Evolutionary conservation across 2,797 vertebrate genomes (phyloP).

Genomic region (Nothura maculosa): DNA sequence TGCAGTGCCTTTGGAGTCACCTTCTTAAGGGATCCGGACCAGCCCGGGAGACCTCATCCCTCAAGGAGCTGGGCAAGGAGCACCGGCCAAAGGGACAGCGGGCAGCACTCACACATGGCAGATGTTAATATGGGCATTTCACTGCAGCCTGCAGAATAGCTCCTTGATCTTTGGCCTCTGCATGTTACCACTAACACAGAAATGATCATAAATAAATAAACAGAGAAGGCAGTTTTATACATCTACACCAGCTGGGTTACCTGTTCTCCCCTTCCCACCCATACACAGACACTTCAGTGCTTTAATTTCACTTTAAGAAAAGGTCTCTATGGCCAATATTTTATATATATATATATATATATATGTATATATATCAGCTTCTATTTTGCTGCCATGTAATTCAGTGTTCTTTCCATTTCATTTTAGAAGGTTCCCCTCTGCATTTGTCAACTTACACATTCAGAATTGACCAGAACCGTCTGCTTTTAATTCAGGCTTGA

Average conservation of each 20-base stretch:
- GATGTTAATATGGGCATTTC: not conserved
- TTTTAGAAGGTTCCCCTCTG: not conserved
- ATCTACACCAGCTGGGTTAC: not conserved
- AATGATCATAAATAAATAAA: not conserved
- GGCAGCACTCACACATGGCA: not conserved
- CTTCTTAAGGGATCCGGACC: not conserved
- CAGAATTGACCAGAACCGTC: not conserved
- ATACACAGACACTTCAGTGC: not conserved
- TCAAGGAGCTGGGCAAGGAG: not conserved
- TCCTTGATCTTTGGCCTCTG: not conserved
- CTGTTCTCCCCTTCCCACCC: not conserved
- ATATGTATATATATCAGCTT: not conserved
- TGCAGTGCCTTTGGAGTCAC: not conserved
- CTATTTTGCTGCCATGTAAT: not conserved
- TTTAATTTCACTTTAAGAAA: not conserved
- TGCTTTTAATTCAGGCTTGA: not conserved
- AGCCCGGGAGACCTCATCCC: not conserved
- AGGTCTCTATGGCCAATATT: not conserved
- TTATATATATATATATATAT: too few species aligned
- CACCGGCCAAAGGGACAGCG: fast-evolving
- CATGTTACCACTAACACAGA: not conserved
- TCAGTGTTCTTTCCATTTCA: not conserved
- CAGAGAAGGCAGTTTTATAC: not conserved
- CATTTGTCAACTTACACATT: not conserved
- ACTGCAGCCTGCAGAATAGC: not conserved